A percentile compares a stretch with the other conserved stretches of the same genome.
phyloP scores from a whole-genome alignment of 2,797 vertebrate genomes.

The Aplochiton taeniatus region DNA sequence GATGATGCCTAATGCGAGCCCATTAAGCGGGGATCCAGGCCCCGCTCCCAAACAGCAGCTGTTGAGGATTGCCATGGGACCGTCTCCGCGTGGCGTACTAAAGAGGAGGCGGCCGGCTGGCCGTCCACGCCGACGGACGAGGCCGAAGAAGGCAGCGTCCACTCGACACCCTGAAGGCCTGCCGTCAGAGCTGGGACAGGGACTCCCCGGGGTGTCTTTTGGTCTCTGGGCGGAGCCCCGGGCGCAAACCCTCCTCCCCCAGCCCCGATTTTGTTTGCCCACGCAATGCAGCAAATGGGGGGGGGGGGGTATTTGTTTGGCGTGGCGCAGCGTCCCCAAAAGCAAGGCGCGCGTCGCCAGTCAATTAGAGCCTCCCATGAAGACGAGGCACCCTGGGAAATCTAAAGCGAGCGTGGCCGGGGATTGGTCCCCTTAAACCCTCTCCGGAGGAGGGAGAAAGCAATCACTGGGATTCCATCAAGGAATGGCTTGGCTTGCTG shows the following conservation, averaged over 20 bases:
- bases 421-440: slow-evolving; percentile 62
- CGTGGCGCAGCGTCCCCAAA: slow-evolving; percentile 56
- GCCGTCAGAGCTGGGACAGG: neutral
- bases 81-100: no score
- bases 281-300: slow-evolving; percentile 57
- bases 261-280: slow-evolving; percentile 52
- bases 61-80: no score
- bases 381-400: slow-evolving; percentile 68
- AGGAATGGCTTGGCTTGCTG: slow-evolving; percentile 45
- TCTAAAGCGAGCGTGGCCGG: slow-evolving; percentile 59
- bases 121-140: no score
- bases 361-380: slow-evolving; percentile 76
- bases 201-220: slow-evolving; percentile 2
- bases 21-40: no score
- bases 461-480: slow-evolving; percentile 68
- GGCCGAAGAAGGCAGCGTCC: no score
- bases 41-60: no score
- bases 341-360: slow-evolving; percentile 56
- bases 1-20: no score
- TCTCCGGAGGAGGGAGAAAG: slow-evolving; percentile 58
- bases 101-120: no score
- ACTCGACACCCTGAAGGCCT: no score
- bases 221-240: slow-evolving; percentile 1
- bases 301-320: slow-evolving; percentile 62
- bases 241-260: slow-evolving; percentile 41